phyloP scores from a whole-genome alignment of 2,113 vertebrate species.

The Arothron firmamentum region DNA sequence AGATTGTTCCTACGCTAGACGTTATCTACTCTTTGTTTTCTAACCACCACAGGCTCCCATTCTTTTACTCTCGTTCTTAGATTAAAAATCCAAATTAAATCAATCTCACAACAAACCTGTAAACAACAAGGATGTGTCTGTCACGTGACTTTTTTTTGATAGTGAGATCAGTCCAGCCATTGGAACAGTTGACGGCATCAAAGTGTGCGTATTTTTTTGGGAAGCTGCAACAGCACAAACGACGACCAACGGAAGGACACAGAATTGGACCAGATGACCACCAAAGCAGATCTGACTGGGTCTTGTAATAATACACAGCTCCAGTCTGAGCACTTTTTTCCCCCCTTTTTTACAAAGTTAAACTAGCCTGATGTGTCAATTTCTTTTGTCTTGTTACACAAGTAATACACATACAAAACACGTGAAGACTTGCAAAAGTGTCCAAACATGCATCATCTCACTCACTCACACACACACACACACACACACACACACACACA shows the following conservation, averaged over 20 bases:
- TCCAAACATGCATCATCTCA: constrained; percentile 19
- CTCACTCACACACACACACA: constrained; percentile 12
- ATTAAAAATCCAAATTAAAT: neutral
- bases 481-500: constrained; percentile 19
- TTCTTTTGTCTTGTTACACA: constrained; percentile 49
- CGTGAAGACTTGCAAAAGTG: constrained; percentile 34
- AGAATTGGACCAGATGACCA: constrained; percentile 46
- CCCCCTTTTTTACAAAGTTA: constrained; percentile 57
- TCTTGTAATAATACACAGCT: constrained; percentile 63
- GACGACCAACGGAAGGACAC: constrained; percentile 43
- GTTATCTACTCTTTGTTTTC: too few relatives aligned
- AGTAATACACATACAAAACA: constrained; percentile 69
- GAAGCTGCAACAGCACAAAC: constrained; percentile 37
- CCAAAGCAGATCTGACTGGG: constrained; percentile 49
- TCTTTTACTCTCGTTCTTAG: neutral
- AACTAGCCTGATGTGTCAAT: constrained; percentile 52
- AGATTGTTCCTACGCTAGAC: too few relatives aligned
- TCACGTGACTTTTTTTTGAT: too few relatives aligned
- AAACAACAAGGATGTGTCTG: too few relatives aligned
- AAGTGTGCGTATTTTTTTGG: constrained; percentile 11
- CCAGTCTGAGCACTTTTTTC: constrained; percentile 24
- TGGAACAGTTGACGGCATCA: too few relatives aligned
- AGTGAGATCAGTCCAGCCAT: too few relatives aligned
- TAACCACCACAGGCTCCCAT: too few relatives aligned
- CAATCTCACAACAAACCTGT: too few relatives aligned